Evolutionary conservation across 2,797 vertebrate genomes (phyloP), one percentile per base, ranked within the genome.

Genomic region (Petrocephalus sullivani): DNA sequence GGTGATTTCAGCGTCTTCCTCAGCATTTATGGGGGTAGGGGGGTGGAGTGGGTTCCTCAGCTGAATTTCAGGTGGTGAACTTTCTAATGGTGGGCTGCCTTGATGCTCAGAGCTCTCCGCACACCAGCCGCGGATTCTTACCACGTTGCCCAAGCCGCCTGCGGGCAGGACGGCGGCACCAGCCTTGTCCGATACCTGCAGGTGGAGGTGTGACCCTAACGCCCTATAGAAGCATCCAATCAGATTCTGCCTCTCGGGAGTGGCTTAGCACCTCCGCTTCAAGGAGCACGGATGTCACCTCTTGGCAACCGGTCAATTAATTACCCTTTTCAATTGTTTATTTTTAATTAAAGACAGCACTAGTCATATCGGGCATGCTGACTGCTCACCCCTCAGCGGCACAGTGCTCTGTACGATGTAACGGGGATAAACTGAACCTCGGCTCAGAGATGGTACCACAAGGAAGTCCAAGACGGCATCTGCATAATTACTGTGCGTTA

Each of bases 401-500:
- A 49, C 19, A 28, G 37, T 6, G 7, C n/a, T 28, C 28, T 28
- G 28, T 49, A 46, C n/a, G 75, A 49, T 8, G 19, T 49, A 21
- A 81, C 16, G 3, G 37, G 60, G 28, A 64, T 87, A 41, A 81
- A 88, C n/a, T 51, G 54, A 90, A 90, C 92, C 89, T 91, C 89
- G 8, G 90, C 61, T 88, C 89, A 88, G 90, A 89, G 92, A 88
- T 10, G 57, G 88, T 88, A 90, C 90, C 91, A 92, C 90, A 91
- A 93, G 91, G 41, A 92, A 92, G 88, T 12, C 81, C 3, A 90
- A 93, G 93, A 94, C 91, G 91, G 92, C 89, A 92, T 91, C 90
- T 91, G 89, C 87, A 90, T 94, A 95, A 95, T 96, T 95, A 95
- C 93, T 91, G 91, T 92, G 86, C 16, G 64, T 89, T 90, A 91